These are phyloP conservation scores for Apodemus speciosus DNA, from an alignment of 2,113 vertebrate species.

Conservation along the genomic window DNA sequence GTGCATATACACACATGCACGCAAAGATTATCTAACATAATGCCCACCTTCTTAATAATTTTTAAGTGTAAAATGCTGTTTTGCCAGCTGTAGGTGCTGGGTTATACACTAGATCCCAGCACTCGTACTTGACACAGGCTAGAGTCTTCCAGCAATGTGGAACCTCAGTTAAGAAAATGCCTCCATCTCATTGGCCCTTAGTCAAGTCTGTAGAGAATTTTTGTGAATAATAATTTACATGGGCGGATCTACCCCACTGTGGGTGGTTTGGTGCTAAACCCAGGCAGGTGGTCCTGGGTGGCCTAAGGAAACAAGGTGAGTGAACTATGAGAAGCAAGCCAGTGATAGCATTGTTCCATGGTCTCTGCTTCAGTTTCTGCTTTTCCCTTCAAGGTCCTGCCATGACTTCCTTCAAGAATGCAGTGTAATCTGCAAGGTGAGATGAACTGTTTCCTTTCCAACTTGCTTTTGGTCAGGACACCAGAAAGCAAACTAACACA, in stretches of 20 bases:
- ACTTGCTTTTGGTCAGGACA: background rate
- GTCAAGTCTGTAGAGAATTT: background rate
- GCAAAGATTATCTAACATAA: background rate
- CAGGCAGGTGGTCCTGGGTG: background rate
- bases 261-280: background rate
- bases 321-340: background rate
- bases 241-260: background rate
- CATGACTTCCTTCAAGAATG: background rate
- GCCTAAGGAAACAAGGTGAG: background rate
- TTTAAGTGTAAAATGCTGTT: background rate
- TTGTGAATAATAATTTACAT: background rate
- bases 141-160: background rate
- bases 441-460: background rate
- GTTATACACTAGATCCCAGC: background rate
- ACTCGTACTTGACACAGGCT: background rate
- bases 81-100: background rate
- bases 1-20: background rate
- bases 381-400: background rate
- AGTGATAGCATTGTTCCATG: background rate
- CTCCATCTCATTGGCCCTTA: background rate
- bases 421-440: background rate
- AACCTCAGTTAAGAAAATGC: background rate
- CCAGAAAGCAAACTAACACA: background rate
- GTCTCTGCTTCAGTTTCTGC: background rate
- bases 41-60: background rate